These are phyloP conservation scores for Lampropteryx suffumata DNA, from an alignment of 2,888 invertebrate genomes.

Conservation along the genomic window DNA sequence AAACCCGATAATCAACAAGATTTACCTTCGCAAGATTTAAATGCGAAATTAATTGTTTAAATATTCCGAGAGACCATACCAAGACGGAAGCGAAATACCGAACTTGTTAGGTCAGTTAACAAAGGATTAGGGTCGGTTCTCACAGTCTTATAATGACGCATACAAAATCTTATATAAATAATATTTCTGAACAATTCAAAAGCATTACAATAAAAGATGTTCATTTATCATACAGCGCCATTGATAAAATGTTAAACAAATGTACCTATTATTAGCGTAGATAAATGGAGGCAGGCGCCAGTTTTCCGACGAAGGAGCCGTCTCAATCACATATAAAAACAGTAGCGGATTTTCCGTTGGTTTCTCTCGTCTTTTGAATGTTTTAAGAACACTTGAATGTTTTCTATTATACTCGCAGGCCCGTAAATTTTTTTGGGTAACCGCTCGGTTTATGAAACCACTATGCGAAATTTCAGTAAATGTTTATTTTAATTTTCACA, in stretches of 20 bases:
- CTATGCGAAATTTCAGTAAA: too few relatives aligned
- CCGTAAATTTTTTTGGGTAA: too few relatives aligned
- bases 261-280: conserved; percentile 49
- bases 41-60: too few relatives aligned
- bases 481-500: too few relatives aligned
- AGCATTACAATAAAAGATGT: conserved; percentile 21
- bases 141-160: neutral
- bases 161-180: conserved; percentile 17
- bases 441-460: too few relatives aligned
- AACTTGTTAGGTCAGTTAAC: too few relatives aligned
- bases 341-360: neutral
- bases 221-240: conserved; percentile 30
- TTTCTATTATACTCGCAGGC: too few relatives aligned
- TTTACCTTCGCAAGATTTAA: too few relatives aligned
- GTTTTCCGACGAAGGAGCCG: conserved; percentile 27
- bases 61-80: too few relatives aligned
- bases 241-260: conserved; percentile 47
- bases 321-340: conserved; percentile 27
- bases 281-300: conserved; percentile 43
- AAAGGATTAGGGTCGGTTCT: too few relatives aligned
- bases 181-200: conserved; percentile 19
- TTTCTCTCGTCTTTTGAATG: neutral
- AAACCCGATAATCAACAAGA: too few relatives aligned
- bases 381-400: neutral
- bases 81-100: too few relatives aligned